These are phyloP conservation scores for Drosophila paulistorum DNA, from an alignment of 1,140 invertebrate genomes.

Conservation along the genomic window DNA sequence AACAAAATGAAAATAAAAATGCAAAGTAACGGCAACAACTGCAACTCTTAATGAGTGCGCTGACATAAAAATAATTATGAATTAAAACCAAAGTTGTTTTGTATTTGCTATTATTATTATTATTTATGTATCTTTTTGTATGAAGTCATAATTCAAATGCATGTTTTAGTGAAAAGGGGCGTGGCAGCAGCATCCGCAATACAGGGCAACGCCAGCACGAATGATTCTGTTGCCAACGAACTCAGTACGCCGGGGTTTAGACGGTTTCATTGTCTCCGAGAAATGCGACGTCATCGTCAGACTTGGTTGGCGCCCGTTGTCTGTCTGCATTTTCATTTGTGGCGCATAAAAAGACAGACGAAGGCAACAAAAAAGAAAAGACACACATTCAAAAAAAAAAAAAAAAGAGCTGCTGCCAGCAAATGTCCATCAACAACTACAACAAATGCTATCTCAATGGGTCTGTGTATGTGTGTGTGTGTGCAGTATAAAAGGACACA, in stretches of 20 bases:
- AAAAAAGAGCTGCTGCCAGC: conserved; percentile 60
- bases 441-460: conserved; percentile 45
- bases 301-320: conserved; percentile 76
- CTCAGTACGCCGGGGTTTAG: conserved; percentile 60
- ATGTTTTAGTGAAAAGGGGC: conserved; percentile 40
- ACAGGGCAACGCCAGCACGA: conserved; percentile 10
- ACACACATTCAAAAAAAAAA: conserved; percentile 1
- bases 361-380: conserved; percentile 37
- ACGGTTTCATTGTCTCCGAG: conserved; percentile 70
- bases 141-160: conserved; percentile 75
- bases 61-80: conserved; percentile 82
- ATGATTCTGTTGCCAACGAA: conserved; percentile 66
- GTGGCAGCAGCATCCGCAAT: conserved; percentile 21
- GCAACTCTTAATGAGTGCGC: conserved; percentile 73
- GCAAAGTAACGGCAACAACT: conserved; percentile 18
- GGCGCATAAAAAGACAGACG: conserved; percentile 72
- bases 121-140: conserved; percentile 45
- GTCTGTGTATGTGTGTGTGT: conserved; percentile 25
- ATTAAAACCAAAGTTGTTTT: conserved; percentile 75
- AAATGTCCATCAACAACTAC: conserved; percentile 77
- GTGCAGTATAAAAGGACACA: conserved; percentile 55
- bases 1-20: conserved; percentile 38
- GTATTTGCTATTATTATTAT: conserved; percentile 27
- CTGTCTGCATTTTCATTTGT: conserved; percentile 80
- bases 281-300: conserved; percentile 79